Evolutionary conservation across 2,113 vertebrate species (phyloP).

Genomic region (Gymnorhina tibicen): DNA sequence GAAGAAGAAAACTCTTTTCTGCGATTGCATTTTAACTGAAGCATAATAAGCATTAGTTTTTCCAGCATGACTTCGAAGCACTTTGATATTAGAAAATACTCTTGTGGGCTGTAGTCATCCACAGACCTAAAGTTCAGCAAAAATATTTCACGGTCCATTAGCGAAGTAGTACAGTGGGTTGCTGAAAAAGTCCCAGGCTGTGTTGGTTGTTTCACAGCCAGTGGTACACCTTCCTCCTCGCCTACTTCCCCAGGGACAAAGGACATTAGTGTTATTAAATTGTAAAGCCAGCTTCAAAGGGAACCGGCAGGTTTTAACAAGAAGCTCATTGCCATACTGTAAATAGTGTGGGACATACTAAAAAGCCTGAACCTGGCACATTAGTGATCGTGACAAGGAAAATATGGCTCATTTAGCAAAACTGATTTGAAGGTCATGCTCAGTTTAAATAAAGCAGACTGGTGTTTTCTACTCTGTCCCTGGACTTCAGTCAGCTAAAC

Average conservation of each 20-base stretch:
- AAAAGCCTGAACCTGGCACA: background rate
- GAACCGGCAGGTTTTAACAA: conserved; percentile 12
- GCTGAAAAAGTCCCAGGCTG: background rate
- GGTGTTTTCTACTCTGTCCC: background rate
- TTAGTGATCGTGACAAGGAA: background rate
- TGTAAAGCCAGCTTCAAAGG: conserved; percentile 46
- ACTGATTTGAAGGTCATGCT: conserved; percentile 17
- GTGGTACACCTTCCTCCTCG: background rate
- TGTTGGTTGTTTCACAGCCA: background rate
- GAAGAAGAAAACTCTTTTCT: background rate
- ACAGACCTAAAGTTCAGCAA: background rate
- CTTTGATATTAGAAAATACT: background rate
- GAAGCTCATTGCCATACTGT: background rate
- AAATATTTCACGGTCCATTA: conserved; percentile 36
- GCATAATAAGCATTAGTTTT: background rate
- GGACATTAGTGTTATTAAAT: background rate
- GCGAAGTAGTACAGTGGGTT: background rate
- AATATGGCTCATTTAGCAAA: conserved; percentile 28
- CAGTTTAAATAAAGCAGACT: background rate
- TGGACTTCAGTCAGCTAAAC: background rate
- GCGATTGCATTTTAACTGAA: background rate
- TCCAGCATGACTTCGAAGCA: background rate
- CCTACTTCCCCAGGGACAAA: background rate
- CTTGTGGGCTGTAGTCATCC: background rate
- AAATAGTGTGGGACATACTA: conserved; percentile 3